A percentile compares a stretch with the other conserved stretches of the same genome.
These are phyloP conservation scores for Zaprionus lachaisei DNA, from an alignment of 1,140 invertebrate genomes.

Conservation along the genomic window DNA sequence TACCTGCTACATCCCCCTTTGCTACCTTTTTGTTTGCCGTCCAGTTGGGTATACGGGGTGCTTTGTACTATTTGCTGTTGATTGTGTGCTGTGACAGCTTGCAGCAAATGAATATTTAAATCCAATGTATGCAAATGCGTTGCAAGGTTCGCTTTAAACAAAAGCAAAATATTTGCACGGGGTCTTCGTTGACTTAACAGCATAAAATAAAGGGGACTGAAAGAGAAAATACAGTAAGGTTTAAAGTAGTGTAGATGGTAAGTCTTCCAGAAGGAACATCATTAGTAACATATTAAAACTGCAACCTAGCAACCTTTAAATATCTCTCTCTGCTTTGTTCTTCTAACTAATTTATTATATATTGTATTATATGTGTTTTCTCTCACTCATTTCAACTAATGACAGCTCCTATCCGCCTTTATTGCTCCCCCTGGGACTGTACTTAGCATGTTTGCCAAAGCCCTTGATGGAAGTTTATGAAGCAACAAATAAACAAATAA, in stretches of 20 bases:
- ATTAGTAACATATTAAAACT: not conserved
- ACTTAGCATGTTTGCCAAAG: slow-evolving; percentile 30
- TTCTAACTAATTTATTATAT: too few relatives aligned
- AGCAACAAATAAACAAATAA: slow-evolving; percentile 77
- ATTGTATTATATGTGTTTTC: too few relatives aligned
- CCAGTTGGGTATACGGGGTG: not conserved
- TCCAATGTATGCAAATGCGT: slow-evolving; percentile 71
- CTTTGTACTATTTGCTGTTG: slow-evolving; percentile 37
- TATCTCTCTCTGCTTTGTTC: not conserved
- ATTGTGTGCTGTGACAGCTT: slow-evolving; percentile 55
- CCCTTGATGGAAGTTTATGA: slow-evolving; percentile 52
- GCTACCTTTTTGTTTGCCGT: slow-evolving; percentile 41
- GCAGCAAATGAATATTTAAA: slow-evolving; percentile 77
- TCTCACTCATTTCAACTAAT: not conserved
- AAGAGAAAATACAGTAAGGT: not conserved
- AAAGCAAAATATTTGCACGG: slow-evolving; percentile 52
- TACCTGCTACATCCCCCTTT: not conserved
- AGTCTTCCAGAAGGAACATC: too few relatives aligned
- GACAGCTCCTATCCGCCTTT: not conserved
- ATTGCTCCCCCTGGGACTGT: not conserved
- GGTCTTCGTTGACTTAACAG: slow-evolving; percentile 26
- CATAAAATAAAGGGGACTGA: not conserved
- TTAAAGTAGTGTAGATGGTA: not conserved
- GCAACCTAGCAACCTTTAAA: not conserved
- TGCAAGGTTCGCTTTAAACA: slow-evolving; percentile 44